Conservation (phyloP, 1,140 invertebrate genomes). For the Meloidogyne chitwoodi region DNA sequence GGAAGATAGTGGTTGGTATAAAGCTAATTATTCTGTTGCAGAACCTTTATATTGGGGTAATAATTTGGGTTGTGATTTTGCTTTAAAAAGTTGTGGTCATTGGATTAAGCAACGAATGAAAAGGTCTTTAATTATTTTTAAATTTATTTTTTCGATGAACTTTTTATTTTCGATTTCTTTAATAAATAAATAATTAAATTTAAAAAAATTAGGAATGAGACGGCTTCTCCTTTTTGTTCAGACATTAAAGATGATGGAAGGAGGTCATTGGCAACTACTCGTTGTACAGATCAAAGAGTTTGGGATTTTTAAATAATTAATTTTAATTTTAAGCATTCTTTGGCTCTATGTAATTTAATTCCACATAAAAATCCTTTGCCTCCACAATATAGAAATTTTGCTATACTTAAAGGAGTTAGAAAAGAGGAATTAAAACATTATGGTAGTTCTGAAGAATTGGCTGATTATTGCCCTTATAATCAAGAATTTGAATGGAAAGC, state of each 20-base stretch:
- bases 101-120: slow-evolving; percentile 77
- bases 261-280: slow-evolving; percentile 68
- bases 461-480: slow-evolving; percentile 95
- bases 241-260: slow-evolving; percentile 58
- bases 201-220: slow-evolving; percentile 40
- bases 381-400: slow-evolving; percentile 82
- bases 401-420: slow-evolving; percentile 71
- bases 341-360: slow-evolving; percentile 87
- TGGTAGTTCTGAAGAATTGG: slow-evolving; percentile 87
- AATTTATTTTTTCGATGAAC: too few relatives aligned
- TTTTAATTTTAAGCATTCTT: slow-evolving; percentile 86
- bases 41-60: slow-evolving; percentile 82
- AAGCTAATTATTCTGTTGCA: slow-evolving; percentile 68
- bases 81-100: slow-evolving; percentile 85
- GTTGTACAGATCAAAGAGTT: slow-evolving; percentile 83
- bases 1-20: slow-evolving; percentile 85
- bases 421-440: slow-evolving; percentile 62
- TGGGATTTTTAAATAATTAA: background rate
- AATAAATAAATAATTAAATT: too few relatives aligned
- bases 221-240: slow-evolving; percentile 50
- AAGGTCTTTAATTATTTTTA: too few relatives aligned
- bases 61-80: slow-evolving; percentile 85
- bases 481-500: slow-evolving; percentile 63
- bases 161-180: too few relatives aligned
- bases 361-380: slow-evolving; percentile 76